A percentile compares a stretch with the other conserved stretches of the same genome.
These are phyloP conservation scores for Cyrtorhinus lividipennis DNA, from an alignment of 1,140 invertebrate genomes.

Conservation along the genomic window DNA sequence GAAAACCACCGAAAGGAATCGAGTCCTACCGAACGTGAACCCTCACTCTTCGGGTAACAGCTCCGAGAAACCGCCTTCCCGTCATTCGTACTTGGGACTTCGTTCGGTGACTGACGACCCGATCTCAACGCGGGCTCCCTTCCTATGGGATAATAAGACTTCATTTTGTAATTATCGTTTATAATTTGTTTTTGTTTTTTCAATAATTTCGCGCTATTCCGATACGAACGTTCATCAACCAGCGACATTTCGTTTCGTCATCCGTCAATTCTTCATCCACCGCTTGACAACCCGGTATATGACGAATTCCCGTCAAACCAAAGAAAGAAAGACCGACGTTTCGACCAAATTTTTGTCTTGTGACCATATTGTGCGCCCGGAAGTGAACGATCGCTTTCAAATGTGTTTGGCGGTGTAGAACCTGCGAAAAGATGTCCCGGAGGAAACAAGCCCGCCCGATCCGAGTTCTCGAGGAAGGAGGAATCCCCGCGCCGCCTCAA, in stretches of 20 bases:
- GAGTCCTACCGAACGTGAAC: slow-evolving; percentile 10
- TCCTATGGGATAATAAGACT: not conserved
- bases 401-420: not conserved
- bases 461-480: slow-evolving; percentile 27
- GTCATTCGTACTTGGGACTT: slow-evolving; percentile 5
- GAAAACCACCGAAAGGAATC: not conserved
- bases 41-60: slow-evolving; percentile 9
- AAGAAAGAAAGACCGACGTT: no score
- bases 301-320: no score
- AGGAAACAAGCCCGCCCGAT: slow-evolving; percentile 44
- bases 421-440: slow-evolving; percentile 34
- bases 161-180: not conserved
- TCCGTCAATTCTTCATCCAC: no score
- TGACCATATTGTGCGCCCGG: slow-evolving; percentile 4
- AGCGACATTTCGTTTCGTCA: no score
- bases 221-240: no score
- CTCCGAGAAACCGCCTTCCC: not conserved
- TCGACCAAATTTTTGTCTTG: no score
- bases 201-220: no score
- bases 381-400: slow-evolving; percentile 1
- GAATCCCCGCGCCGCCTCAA: slow-evolving; percentile 12
- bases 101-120: not conserved
- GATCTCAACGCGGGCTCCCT: not conserved
- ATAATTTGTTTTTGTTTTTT: not conserved
- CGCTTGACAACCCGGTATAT: no score